A percentile compares a stretch with the other conserved stretches of the same genome.
Conservation (phyloP, 2,888 invertebrate species). For the Eupithecia centaureata region DNA sequence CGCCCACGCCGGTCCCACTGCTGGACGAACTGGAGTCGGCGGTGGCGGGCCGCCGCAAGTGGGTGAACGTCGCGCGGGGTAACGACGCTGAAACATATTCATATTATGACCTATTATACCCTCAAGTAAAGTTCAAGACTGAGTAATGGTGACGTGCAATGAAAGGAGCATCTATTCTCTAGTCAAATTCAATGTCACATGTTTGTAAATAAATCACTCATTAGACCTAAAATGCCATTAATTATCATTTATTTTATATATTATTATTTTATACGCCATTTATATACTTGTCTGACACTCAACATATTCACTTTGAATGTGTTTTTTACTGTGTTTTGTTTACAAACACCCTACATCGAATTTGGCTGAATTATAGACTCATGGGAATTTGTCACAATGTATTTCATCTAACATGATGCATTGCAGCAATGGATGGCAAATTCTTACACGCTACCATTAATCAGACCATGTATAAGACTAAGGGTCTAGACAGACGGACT, state of each 20-base stretch:
- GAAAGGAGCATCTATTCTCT: not conserved
- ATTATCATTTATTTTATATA: not conserved
- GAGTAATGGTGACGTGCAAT: not conserved
- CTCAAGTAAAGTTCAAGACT: not conserved
- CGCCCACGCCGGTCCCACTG: conserved; percentile 42
- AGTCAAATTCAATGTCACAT: not conserved
- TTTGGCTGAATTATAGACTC: not conserved
- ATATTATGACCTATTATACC: not conserved
- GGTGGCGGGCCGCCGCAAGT: conserved; percentile 41
- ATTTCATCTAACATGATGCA: not conserved
- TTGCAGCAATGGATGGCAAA: not conserved
- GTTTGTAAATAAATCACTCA: not conserved
- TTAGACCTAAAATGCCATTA: no score
- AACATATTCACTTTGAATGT: not conserved
- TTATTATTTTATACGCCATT: no score
- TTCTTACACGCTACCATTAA: no score
- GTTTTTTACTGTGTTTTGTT: not conserved
- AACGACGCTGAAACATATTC: conserved; percentile 47
- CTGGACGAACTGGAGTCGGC: conserved; percentile 24
- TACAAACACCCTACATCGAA: no score
- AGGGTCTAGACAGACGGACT: no score
- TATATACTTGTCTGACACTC: not conserved
- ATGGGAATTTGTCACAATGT: not conserved
- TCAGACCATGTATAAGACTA: no score
- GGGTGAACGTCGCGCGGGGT: conserved; percentile 53